Base-by-base conservation (phyloP, 2,888 invertebrate species). In the Plebejus argus region DNA sequence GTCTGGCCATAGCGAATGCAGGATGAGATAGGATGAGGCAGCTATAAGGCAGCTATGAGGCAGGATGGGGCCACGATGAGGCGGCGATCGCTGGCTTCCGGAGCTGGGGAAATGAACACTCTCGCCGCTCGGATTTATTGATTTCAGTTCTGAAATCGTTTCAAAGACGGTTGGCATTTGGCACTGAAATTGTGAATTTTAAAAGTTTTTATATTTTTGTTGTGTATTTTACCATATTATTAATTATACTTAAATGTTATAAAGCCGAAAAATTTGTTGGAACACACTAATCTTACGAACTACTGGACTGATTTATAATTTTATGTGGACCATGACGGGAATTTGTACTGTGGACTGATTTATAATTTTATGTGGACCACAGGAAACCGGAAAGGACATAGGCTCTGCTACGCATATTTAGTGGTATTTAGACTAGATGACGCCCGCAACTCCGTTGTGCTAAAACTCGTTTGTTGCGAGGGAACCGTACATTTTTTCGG, bases 81-180 rank as follows among this genome's bases (percentile, higher is more conserved):
- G 66, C 28, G 23, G 66, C 28, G 66, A 66, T 66, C 66, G 12
- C 66, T 4, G 66, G 66, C 66, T 66, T 33, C 66, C 28, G 66
- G 66, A 18, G 18, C 66, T 28, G 66, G 66, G 66, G 66, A 66
- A 66, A 66, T 28, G 28, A 66, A 66, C 28, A 66, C 66, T 33
- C 28, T 66, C 66, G 15, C 61, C 20, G 28, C 66, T 66, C 28
- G 33, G 1, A 66, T 28, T 66, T 66, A 66, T 66, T 66, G 61
- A 66, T 66, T 66, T 66, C 66, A 66, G 66, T 66, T 66, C 15
- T 66, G 66, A 66, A 66, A 28, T 66, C 61, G 15, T 53, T 15
- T 66, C 66, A 66, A 6, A 66, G 10, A 53, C 53, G 53, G 12
- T 4, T 5, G 53, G 18, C 18, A 5, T 53, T 18, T 53, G 18